Conservation (phyloP, 2,888 invertebrate genomes). For the Cheilosia vulpina region DNA sequence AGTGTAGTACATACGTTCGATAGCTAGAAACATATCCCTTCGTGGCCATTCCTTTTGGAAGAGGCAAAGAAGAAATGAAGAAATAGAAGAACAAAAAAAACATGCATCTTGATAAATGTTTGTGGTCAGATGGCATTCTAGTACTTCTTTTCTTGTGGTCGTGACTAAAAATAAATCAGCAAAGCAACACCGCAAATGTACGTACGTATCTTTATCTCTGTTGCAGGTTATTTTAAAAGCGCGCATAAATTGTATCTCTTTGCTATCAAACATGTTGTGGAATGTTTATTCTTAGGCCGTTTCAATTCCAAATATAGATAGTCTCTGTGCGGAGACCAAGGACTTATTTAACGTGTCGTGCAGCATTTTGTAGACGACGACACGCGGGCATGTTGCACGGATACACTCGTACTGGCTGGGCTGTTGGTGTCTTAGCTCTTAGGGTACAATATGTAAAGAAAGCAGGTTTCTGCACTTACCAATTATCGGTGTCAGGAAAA, state of each 20-base stretch:
- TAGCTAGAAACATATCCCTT: conserved; percentile 24
- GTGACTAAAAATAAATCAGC: conserved; percentile 63
- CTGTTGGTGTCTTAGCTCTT: conserved; percentile 24
- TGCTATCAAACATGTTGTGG: conserved; percentile 65
- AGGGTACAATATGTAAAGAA: conserved; percentile 50
- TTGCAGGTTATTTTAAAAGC: conserved; percentile 48
- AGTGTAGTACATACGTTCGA: not conserved
- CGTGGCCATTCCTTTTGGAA: not conserved
- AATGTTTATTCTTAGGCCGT: conserved; percentile 70
- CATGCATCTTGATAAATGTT: conserved; percentile 21
- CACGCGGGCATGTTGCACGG: conserved; percentile 23
- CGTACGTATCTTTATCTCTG: conserved; percentile 13
- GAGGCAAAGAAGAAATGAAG: conserved; percentile 44
- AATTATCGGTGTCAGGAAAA: conserved; percentile 69
- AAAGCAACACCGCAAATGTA: conserved; percentile 19
- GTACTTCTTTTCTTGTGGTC: conserved; percentile 46
- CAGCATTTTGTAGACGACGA: conserved; percentile 33
- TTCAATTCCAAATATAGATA: conserved; percentile 71
- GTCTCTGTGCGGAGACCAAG: conserved; percentile 62
- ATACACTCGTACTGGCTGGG: not conserved
- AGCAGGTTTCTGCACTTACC: conserved; percentile 69
- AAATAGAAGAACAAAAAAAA: not conserved
- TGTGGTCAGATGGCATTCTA: conserved; percentile 49
- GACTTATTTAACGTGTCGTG: conserved; percentile 63
- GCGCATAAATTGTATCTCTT: conserved; percentile 54